phyloP scores from a whole-genome alignment of 2,113 vertebrate genomes.

The Oceanites oceanicus region DNA sequence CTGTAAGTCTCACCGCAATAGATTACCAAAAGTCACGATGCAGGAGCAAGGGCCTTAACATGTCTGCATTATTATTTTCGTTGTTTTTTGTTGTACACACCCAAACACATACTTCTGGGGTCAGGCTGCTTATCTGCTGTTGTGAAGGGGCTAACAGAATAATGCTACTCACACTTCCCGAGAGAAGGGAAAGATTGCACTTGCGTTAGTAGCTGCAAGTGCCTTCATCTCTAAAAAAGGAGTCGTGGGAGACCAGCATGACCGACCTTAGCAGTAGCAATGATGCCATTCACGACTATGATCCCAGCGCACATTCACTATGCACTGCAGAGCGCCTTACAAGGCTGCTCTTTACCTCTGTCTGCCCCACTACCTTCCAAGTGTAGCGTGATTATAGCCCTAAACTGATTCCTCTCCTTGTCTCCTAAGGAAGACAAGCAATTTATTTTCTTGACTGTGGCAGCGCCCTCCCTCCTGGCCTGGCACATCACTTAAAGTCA shows the following conservation, averaged over 20 bases:
- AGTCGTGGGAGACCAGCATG: background rate
- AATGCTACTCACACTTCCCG: background rate
- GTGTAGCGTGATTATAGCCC: background rate
- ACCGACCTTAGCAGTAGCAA: background rate
- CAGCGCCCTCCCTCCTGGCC: background rate
- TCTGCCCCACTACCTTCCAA: background rate
- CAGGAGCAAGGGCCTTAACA: background rate
- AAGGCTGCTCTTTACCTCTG: background rate
- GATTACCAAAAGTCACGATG: background rate
- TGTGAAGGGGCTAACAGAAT: background rate
- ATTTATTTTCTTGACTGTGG: background rate
- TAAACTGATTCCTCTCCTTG: background rate
- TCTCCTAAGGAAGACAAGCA: background rate
- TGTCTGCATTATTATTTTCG: background rate
- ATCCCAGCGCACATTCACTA: background rate
- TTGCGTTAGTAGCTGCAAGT: background rate
- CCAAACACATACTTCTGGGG: background rate
- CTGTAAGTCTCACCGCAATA: background rate
- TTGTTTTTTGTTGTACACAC: background rate
- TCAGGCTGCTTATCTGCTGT: background rate
- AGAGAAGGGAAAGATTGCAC: background rate
- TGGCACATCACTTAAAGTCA: background rate
- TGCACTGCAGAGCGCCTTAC: background rate
- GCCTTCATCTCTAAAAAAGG: background rate
- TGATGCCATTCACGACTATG: fast-evolving